phyloP scores from a whole-genome alignment of 2,113 vertebrate species.

The Atherinomorus stipes region DNA sequence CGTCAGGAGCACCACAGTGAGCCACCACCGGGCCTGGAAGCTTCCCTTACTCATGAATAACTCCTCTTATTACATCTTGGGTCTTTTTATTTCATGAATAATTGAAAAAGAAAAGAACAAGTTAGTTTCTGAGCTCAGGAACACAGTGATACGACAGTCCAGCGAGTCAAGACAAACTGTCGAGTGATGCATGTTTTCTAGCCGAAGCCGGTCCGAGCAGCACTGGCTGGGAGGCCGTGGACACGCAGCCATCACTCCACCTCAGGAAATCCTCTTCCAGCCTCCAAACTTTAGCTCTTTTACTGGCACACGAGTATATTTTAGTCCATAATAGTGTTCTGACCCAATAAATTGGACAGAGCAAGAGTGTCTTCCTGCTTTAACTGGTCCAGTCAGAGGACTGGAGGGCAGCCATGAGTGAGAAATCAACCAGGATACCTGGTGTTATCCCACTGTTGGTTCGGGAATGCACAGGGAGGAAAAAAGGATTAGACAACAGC shows the following conservation, averaged over 20 bases:
- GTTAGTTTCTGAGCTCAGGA: not conserved
- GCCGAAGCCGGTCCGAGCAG: not conserved
- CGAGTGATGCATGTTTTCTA: not conserved
- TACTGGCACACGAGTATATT: fast-evolving
- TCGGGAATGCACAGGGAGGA: not conserved
- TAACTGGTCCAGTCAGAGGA: too few relatives aligned
- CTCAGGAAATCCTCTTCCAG: too few relatives aligned
- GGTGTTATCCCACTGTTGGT: not conserved
- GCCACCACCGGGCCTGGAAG: not conserved
- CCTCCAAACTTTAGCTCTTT: too few relatives aligned
- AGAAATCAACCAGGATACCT: not conserved
- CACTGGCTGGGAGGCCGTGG: not conserved
- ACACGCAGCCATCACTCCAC: too few relatives aligned
- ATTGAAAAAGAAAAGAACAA: not conserved
- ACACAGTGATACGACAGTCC: not conserved
- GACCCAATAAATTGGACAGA: fast-evolving
- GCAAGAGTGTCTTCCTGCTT: not conserved
- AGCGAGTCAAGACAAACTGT: constrained; percentile 4
- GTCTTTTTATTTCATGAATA: not conserved
- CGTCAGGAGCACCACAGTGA: not conserved
- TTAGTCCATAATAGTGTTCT: not conserved
- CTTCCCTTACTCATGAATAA: constrained; percentile 10
- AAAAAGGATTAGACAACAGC: not conserved
- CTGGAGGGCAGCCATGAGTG: not conserved
- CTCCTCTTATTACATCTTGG: not conserved